These are phyloP conservation scores for Salticus scenicus DNA, from an alignment of 2,888 invertebrate genomes.

Conservation along the genomic window DNA sequence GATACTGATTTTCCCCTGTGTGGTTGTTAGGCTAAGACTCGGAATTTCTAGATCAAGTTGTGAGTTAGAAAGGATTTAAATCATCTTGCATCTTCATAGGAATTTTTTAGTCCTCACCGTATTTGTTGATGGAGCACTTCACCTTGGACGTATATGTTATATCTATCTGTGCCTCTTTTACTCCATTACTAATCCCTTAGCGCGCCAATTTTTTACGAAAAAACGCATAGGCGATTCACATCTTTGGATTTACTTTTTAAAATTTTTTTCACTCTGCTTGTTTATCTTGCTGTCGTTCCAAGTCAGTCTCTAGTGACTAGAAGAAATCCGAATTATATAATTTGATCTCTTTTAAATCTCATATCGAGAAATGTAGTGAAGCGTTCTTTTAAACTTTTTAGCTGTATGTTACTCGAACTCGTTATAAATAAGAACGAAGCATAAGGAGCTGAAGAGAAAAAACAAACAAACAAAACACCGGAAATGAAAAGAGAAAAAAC, in stretches of 20 bases:
- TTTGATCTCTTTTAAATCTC: conserved; percentile 70
- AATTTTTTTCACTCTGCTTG: conserved; percentile 32
- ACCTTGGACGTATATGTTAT: conserved; percentile 15
- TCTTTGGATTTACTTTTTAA: conserved; percentile 14
- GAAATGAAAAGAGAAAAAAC: conserved; percentile 14
- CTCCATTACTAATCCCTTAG: conserved; percentile 53
- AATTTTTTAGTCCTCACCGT: conserved; percentile 24
- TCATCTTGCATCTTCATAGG: conserved; percentile 44
- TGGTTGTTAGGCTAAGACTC: conserved; percentile 48
- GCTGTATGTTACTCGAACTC: conserved; percentile 45
- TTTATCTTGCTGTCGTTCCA: conserved; percentile 30
- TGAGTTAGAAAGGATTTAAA: conserved; percentile 50
- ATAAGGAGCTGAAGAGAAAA: conserved; percentile 18
- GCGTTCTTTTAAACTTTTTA: conserved; percentile 28
- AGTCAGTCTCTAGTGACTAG: conserved; percentile 53
- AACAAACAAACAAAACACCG: conserved; percentile 21
- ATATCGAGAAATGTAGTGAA: conserved; percentile 41
- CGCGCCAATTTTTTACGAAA: conserved; percentile 51
- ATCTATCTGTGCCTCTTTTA: conserved; percentile 36
- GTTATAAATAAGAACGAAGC: conserved; percentile 48
- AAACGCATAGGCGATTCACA: conserved; percentile 13
- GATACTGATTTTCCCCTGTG: conserved; percentile 49
- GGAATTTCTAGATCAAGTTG: conserved; percentile 35
- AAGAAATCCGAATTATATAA: conserved; percentile 68
- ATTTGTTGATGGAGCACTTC: conserved; percentile 42